Evolutionary conservation across 2,113 vertebrate species (phyloP), one percentile per base, ranked within the genome.

Genomic region (Pomatorhinus ruficollis): DNA sequence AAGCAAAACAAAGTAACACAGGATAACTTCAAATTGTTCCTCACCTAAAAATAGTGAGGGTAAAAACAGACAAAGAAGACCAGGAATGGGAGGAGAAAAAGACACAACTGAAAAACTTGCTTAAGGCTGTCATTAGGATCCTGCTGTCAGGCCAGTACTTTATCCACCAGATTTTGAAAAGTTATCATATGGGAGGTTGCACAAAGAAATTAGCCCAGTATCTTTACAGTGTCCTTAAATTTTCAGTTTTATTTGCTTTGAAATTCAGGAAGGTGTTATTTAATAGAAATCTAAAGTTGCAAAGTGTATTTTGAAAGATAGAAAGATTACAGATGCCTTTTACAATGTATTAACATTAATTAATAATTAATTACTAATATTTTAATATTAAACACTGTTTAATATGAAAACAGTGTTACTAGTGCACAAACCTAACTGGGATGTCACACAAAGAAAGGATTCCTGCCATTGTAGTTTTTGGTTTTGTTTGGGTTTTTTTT

Each of bases 121-220:
- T 92, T 70, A 90, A 94, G 95, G 95, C 93, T 90, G 76, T 94
- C 83, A 96, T 96, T 94, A 96, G 81, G 65, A 93, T 37, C 93
- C 92, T 90, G 95, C 93, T 96, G 92, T 95, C 93, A 90, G 60
- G 71, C 44, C 80, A 54, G 81, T 28, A 18, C 63, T 70, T 66
- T 7, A 56, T 39, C 47, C 24, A 31, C 30, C 35, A 63, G 37
- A 47, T 45, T 84, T 50, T 84, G 28, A 23, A 65, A 70, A 42
- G 42, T 22, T 70, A 74, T 87, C 21, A 13, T 23, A 81, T 45
- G 81, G 64, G 69, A 94, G 50, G 42, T 0, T 91, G 81, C 78
- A 94, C 69, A 78, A 66, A 82, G 33, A 87, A 95, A 89, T 91
- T 33, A 69, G 45, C 63, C 54, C 1, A 6, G 0, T 47, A 42